Base-by-base conservation (phyloP, 2,888 invertebrate species). In the Lepas anatifera region DNA sequence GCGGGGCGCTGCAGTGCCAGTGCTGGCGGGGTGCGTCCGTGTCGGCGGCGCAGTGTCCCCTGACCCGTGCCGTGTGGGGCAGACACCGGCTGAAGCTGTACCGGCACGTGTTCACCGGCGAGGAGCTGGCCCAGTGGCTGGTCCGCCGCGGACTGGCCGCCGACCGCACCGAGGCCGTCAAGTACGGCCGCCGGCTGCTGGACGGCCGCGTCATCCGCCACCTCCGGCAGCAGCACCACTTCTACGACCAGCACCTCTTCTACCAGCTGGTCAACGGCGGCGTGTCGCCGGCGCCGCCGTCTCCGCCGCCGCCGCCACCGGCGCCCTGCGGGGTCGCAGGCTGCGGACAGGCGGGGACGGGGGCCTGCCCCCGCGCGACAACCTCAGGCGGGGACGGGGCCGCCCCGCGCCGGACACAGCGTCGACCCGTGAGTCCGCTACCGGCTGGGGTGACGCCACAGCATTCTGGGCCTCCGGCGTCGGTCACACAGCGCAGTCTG, bases 201-300 rank as follows among this genome's bases (percentile, higher is more conserved):
- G 88, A 90, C 77, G 94, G 94, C 18, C 85, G 92, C 68, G 88
- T 95, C 52, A 83, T 96, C 71, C 85, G 87, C 69, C 95, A 96
- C 79, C 85, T 95, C 67, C 88, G 88, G 77, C 85, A 88, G 76
- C 86, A 88, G 7, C 89, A 93, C 78, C 91, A 94, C 80, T 95
- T 95, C 81, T 86, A 88, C 76, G 90, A 95, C 80, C 85, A 88
- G 73, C 75, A 79, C 13, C 83, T 92, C 73, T 84, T 95, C 25
- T 95, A 94, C 78, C 66, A 66, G 66, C 66, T 66, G 66, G 66
- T 66, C 13, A 39, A 27, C 27, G 37, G 39, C 16, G 39, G 37
- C 16, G 7, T 37, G 35, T 25, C 18, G 58, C 7, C 50, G 6
- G 3, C 22, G 8, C 22, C 58, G 58, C 32, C 35, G 35, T 10